Conservation (phyloP, 2,113 vertebrate species). For the Oncorhynchus gorbuscha region DNA sequence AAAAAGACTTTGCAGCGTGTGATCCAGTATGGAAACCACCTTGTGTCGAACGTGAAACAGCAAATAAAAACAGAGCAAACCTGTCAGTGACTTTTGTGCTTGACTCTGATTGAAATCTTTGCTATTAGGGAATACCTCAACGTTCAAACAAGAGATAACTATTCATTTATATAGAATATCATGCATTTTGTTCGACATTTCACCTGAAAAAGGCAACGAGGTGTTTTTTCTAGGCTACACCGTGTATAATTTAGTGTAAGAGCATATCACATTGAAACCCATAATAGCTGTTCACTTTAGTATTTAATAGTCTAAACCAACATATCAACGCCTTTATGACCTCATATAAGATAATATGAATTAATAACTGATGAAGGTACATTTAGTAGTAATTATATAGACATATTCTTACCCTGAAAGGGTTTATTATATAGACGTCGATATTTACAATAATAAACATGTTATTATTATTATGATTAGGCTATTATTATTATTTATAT, state of each 20-base stretch:
- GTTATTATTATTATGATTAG: background rate
- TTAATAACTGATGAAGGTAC: background rate
- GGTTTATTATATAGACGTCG: background rate
- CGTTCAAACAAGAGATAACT: no score
- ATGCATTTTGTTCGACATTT: background rate
- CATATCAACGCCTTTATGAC: background rate
- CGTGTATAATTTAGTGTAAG: background rate
- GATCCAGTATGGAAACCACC: slow-evolving; percentile 9
- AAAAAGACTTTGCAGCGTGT: slow-evolving; percentile 15
- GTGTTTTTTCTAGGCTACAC: background rate
- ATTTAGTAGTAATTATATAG: background rate
- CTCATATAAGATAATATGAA: background rate
- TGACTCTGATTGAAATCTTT: background rate
- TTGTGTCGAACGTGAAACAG: slow-evolving; percentile 22
- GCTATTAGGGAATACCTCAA: background rate
- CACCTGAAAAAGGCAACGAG: background rate
- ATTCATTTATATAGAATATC: no score
- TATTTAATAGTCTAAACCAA: background rate
- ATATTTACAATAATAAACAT: background rate
- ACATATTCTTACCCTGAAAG: background rate
- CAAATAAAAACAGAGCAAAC: slow-evolving; percentile 12
- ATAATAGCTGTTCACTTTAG: no score
- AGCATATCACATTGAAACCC: no score
- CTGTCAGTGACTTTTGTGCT: background rate
- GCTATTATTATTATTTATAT: slow-evolving; percentile 9